phyloP scores from a whole-genome alignment of 2,113 vertebrate species.

The Mola mola region DNA sequence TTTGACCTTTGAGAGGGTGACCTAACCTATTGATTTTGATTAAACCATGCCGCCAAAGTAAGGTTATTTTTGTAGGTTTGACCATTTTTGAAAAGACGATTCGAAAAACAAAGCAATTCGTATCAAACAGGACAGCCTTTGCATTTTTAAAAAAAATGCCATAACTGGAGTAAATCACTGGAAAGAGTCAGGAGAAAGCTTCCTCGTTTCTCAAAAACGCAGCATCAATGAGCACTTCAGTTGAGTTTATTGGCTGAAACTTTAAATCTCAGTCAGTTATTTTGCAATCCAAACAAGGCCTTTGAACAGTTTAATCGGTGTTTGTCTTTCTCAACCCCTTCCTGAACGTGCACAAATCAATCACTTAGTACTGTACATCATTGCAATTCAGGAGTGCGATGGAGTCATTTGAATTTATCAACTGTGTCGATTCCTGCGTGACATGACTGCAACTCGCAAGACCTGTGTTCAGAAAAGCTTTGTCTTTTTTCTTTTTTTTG shows the following conservation, averaged over 20 bases:
- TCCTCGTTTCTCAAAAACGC: background rate
- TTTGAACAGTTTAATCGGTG: slow-evolving; percentile 27
- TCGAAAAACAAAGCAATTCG: background rate
- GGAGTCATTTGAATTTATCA: background rate
- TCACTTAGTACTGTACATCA: background rate
- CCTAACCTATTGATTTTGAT: slow-evolving; percentile 24
- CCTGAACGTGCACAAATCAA: background rate
- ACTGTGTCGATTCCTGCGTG: background rate
- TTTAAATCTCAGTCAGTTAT: background rate
- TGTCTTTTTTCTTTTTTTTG: no score
- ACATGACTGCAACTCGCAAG: background rate
- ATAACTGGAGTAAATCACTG: no score
- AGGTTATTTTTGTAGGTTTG: background rate
- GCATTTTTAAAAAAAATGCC: no score
- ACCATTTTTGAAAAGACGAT: background rate
- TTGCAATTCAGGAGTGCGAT: background rate
- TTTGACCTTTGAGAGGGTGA: slow-evolving; percentile 36
- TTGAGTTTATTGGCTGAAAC: background rate
- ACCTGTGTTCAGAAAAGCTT: background rate
- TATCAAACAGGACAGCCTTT: no score
- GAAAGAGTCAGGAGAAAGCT: background rate
- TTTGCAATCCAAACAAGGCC: slow-evolving; percentile 18
- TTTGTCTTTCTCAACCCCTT: slow-evolving; percentile 12
- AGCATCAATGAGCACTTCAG: background rate
- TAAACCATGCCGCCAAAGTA: no score